Conservation (phyloP, 1,140 invertebrate genomes). For the Danaus plexippus region DNA sequence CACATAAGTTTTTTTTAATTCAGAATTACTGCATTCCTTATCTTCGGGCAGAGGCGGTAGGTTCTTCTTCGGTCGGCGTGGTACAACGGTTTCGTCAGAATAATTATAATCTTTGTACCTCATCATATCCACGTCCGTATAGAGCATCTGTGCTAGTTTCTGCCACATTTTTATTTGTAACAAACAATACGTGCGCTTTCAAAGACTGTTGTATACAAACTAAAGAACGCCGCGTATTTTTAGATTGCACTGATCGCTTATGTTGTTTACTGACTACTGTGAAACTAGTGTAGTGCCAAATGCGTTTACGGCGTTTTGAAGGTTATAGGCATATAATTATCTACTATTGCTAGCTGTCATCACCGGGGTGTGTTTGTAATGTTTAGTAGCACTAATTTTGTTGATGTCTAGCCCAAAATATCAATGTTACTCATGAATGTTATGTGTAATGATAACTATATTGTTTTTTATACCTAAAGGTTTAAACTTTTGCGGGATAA, state of each 20-base stretch:
- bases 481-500: no score
- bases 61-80: slow-evolving; percentile 39
- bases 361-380: no score
- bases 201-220: slow-evolving; percentile 32
- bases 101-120: slow-evolving; percentile 47
- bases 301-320: no score
- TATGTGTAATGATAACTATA: no score
- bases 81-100: slow-evolving; percentile 47
- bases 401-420: no score
- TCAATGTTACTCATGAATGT: no score
- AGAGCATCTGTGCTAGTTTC: slow-evolving; percentile 41
- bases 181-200: slow-evolving; percentile 30
- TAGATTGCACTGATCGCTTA: slow-evolving; percentile 15
- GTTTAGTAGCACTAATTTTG: no score
- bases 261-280: no score
- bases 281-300: no score
- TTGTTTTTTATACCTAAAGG: no score
- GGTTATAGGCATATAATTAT: no score
- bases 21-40: slow-evolving; percentile 46
- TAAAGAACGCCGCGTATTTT: slow-evolving; percentile 27
- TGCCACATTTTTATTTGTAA: slow-evolving; percentile 38
- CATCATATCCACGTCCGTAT: slow-evolving; percentile 53
- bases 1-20: slow-evolving; percentile 36
- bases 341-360: no score
- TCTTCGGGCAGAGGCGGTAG: slow-evolving; percentile 57